Evolutionary conservation across 2,797 vertebrate species (phyloP).

Genomic region (Anisognathus igniventris): DNA sequence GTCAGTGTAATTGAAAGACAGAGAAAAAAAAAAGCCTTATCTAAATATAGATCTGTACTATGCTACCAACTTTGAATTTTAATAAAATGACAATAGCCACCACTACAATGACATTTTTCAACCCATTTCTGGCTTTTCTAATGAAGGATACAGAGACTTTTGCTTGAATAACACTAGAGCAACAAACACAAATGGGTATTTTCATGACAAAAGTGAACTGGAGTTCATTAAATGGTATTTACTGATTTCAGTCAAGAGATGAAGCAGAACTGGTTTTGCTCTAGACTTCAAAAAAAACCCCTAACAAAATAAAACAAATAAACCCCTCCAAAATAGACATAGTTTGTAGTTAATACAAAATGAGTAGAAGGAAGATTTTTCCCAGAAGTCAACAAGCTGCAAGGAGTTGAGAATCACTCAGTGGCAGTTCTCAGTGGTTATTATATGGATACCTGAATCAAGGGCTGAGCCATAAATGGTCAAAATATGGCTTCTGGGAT

Average conservation of each 20-base stretch:
- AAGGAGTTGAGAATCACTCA: background rate
- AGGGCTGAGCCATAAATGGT: background rate
- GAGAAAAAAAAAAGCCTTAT: background rate
- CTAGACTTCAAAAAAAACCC: background rate
- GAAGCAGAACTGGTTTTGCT: background rate
- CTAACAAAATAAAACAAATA: background rate
- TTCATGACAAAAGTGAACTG: background rate
- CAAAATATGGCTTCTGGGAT: background rate
- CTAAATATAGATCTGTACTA: background rate
- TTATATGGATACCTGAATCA: background rate
- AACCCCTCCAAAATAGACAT: fast-evolving
- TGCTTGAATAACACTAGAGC: background rate
- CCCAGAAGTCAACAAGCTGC: background rate
- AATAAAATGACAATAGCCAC: background rate
- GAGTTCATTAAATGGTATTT: background rate
- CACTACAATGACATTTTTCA: background rate
- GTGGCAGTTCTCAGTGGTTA: background rate
- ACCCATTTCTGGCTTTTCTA: background rate
- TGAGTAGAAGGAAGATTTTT: background rate
- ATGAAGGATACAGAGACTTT: background rate
- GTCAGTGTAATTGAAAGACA: background rate
- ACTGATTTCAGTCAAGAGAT: background rate
- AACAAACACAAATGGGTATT: background rate
- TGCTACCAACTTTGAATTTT: background rate
- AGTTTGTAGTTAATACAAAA: background rate